Percentiles rank a stretch among this genome's conserved stretches.
These are phyloP conservation scores for Polia nebulosa DNA, from an alignment of 2,888 invertebrate species.

Conservation along the genomic window DNA sequence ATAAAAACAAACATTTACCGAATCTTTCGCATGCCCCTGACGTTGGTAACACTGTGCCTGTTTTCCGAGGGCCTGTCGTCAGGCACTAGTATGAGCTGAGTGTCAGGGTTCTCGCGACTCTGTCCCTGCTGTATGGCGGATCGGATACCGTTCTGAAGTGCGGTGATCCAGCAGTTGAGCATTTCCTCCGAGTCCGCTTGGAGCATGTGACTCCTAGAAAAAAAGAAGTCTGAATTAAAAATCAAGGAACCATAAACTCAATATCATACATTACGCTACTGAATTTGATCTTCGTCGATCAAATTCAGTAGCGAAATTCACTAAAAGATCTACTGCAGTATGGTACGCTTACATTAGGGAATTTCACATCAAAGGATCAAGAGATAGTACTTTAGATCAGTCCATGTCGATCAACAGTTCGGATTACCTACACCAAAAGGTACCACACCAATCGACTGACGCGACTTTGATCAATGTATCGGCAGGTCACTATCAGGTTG, in stretches of 20 bases:
- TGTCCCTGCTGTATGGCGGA: constrained; percentile 94
- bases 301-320: neutral
- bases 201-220: constrained; percentile 96
- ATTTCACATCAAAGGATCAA: neutral
- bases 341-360: neutral
- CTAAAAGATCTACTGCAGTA: neutral
- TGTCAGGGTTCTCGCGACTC: constrained; percentile 85
- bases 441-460: neutral
- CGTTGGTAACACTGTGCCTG: constrained; percentile 68
- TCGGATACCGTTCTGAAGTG: constrained; percentile 97
- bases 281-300: no score
- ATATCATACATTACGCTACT: neutral
- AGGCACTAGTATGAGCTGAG: constrained; percentile 83
- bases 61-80: constrained; percentile 75
- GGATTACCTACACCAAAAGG: neutral
- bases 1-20: constrained; percentile 70
- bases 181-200: constrained; percentile 99
- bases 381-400: neutral
- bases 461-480: no score
- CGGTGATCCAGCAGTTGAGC: constrained; percentile 96
- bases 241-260: neutral
- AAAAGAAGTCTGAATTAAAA: constrained; percentile 10
- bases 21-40: constrained; percentile 82
- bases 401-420: neutral
- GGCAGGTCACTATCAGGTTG: no score